Base-by-base conservation (phyloP, 2,113 vertebrate genomes). In the Ctenodactylus gundi region DNA sequence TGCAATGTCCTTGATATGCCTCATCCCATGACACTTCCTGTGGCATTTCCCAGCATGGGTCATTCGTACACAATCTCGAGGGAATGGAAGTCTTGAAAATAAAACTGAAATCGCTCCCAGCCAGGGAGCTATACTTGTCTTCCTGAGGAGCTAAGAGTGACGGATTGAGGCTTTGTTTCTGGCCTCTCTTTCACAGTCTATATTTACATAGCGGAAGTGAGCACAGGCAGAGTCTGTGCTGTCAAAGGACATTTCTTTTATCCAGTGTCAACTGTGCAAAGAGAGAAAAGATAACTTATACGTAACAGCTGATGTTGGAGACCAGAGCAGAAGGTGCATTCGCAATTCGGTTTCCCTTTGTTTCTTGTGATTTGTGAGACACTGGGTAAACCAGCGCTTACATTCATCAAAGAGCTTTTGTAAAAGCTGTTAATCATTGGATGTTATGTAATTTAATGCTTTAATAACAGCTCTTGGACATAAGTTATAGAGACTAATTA, bases 181-280 rank as follows among this genome's bases (percentile, higher is more conserved):
- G 70, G 90, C 83, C 49, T 85, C 0, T 0, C 41, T 93, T 81
- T 80, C 92, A 67, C 25, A 46, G 60, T 6, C 62, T 62, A 6
- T 90, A 94, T 94, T 94, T 96, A 93, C 85, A 80, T 80, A 92
- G 77, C 25, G 85, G 73, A 91, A 75, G 44, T 58, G 31, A 93
- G 46, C 31, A 39, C 36, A 49, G 36, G 91, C 6, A 10, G 25
- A 85, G 25, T 18, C 34, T 87, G 9, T 65, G 29, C 49, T 88
- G 44, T 88, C 85, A 82, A 85, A 87, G 46, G 78, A n/a, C 18
- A 65, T 88, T 90, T 85, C n/a, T 77, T 86, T 95, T 68, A 82
- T 46, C 6, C 31, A 65, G 17, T 67, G 76, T 94, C 85, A 85
- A n/a, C 80, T 10, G 0, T 12, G n/a, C 27, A 57, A 41, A 81